phyloP scores from a whole-genome alignment of 2,797 vertebrate species.

The Mus minutoides region DNA sequence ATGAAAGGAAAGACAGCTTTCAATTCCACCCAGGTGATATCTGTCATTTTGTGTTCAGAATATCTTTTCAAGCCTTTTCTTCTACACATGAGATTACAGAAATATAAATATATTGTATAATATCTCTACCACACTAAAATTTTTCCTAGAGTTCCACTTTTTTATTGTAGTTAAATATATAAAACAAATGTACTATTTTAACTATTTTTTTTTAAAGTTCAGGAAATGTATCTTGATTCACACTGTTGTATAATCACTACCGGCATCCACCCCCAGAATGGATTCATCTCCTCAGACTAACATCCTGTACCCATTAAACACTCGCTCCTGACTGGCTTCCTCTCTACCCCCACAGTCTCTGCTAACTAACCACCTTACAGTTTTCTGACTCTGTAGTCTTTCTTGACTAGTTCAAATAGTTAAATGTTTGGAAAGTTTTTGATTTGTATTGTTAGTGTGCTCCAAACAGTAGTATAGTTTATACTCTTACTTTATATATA shows the following conservation, averaged over 20 bases:
- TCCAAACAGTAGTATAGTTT: not conserved
- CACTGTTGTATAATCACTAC: not conserved
- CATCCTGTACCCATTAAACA: not conserved
- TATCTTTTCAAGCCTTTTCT: not conserved
- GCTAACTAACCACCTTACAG: not conserved
- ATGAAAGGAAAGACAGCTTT: not conserved
- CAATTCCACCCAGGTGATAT: not conserved
- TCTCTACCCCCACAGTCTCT: not conserved
- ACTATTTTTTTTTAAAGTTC: not conserved
- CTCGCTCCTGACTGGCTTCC: too few species aligned
- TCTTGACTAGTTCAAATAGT: not conserved
- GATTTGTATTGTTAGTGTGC: not conserved
- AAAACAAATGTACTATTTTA: not conserved
- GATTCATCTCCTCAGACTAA: not conserved
- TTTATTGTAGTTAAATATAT: not conserved
- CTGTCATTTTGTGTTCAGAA: not conserved
- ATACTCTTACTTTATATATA: not conserved
- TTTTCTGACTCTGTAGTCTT: not conserved
- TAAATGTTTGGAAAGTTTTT: not conserved
- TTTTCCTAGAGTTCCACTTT: not conserved
- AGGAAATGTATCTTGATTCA: not conserved
- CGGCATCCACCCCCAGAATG: not conserved
- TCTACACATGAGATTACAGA: not conserved
- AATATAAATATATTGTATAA: not conserved
- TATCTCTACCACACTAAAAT: not conserved